These are phyloP conservation scores for Solenodon paradoxus DNA, from an alignment of 2,113 vertebrate species.

Conservation along the genomic window DNA sequence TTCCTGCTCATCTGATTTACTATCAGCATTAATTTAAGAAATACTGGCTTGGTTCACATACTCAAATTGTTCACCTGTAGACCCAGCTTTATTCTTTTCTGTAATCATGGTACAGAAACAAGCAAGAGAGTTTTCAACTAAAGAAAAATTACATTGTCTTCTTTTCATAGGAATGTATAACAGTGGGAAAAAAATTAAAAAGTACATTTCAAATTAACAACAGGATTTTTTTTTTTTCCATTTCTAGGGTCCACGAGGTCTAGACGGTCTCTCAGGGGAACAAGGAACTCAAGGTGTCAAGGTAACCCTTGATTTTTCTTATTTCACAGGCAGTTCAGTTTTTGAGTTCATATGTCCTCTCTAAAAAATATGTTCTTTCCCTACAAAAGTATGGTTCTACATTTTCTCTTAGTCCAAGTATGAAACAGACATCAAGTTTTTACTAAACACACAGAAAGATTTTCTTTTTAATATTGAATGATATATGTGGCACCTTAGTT, in stretches of 20 bases:
- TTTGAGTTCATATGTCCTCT: neutral
- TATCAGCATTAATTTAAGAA: neutral
- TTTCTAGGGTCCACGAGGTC: conserved; percentile 91
- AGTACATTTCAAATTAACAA: conserved; percentile 44
- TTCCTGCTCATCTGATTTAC: neutral
- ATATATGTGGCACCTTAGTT: neutral
- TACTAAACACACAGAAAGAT: neutral
- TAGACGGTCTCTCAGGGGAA: conserved; percentile 91
- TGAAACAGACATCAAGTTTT: conserved; percentile 9
- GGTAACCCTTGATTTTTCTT: conserved; percentile 83
- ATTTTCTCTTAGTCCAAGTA: neutral
- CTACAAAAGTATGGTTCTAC: neutral
- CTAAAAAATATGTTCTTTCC: neutral
- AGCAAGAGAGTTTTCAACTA: neutral
- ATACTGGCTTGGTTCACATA: neutral
- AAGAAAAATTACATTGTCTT: neutral
- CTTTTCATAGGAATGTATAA: neutral
- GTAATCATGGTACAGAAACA: neutral
- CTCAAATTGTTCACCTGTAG: neutral
- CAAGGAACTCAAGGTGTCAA: conserved; percentile 89
- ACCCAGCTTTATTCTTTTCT: neutral
- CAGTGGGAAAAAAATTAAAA: neutral
- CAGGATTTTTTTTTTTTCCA: conserved; percentile 42
- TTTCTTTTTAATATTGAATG: neutral
- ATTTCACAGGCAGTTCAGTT: conserved; percentile 7